phyloP scores from a whole-genome alignment of 1,140 invertebrate genomes.

The Danaus plexippus region DNA sequence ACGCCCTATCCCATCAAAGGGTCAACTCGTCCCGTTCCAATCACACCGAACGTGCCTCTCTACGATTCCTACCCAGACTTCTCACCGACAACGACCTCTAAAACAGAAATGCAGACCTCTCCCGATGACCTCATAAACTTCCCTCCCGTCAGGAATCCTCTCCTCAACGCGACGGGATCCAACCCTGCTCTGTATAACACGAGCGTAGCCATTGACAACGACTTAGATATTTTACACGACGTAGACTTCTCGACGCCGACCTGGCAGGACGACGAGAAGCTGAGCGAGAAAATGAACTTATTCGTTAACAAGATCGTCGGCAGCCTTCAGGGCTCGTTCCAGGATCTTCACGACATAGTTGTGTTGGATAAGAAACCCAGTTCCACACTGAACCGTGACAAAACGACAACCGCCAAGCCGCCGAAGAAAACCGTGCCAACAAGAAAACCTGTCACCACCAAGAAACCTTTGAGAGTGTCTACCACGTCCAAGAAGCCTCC shows the following conservation, averaged over 20 bases:
- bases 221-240: conserved; percentile 66
- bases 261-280: conserved; percentile 78
- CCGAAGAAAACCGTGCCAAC: conserved; percentile 56
- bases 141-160: conserved; percentile 86
- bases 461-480: conserved; percentile 46
- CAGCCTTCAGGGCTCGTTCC: conserved; percentile 85
- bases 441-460: conserved; percentile 61
- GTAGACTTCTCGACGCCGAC: conserved; percentile 80
- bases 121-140: conserved; percentile 83
- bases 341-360: conserved; percentile 84
- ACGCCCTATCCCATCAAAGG: conserved; percentile 46
- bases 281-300: conserved; percentile 84
- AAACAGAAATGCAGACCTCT: conserved; percentile 73
- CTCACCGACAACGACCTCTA: conserved; percentile 46
- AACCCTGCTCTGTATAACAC: conserved; percentile 72
- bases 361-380: conserved; percentile 73
- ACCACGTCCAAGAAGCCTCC: conserved; percentile 43
- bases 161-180: conserved; percentile 78
- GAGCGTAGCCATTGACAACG: conserved; percentile 69
- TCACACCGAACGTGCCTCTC: conserved; percentile 21
- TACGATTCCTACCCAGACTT: conserved; percentile 45
- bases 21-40: conserved; percentile 32
- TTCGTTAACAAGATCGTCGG: conserved; percentile 88
- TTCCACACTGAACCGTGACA: conserved; percentile 29
- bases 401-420: conserved; percentile 43